Evolutionary conservation across 2,797 vertebrate species (phyloP), one percentile per base, ranked within the genome.

Genomic region (Martes flavigula): DNA sequence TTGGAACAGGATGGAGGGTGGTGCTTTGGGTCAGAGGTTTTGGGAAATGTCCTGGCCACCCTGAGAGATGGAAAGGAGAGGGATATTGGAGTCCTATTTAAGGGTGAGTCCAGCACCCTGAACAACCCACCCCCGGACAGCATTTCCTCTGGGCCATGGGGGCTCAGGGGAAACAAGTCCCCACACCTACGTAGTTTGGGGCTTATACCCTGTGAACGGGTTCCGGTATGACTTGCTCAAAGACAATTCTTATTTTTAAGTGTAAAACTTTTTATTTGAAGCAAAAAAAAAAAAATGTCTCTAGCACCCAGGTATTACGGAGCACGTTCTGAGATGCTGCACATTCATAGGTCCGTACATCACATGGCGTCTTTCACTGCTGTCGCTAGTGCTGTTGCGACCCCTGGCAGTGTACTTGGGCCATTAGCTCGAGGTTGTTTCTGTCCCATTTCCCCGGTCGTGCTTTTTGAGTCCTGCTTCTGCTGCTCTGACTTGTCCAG

Each of bases 311-410:
- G 15, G 35, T 23, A 9, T 40, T 0, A 0, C 2, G 1, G 38
- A 32, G 38, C 13, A 56, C 7, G 30, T 58, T 51, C 48, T 46
- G 3, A 1, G 11, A 10, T 32, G 68, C 27, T 11, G 4, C 2
- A 2, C 5, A 0, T 7, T 13, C 3, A 1, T 21, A 23, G 7
- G 75, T 54, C 27, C 0, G 14, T 6, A n/a, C n/a, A 38, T 56
- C 48, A 48, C 7, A 1, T 25, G 68, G 15, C 5, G 3, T 15
- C 20, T 18, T 20, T 7, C 21, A 21, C 10, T 10, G 2, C 3
- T 46, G 58, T 60, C 3, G 7, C 18, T 9, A 0, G 40, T 23
- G 30, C 8, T 27, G 43, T 23, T 32, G 11, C 0, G 46, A 32
- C 17, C 5, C 4, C 20, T 15, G 20, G 56, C 46, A 66, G 13